phyloP scores from a whole-genome alignment of 1,140 invertebrate species.

The Megalopta genalis region DNA sequence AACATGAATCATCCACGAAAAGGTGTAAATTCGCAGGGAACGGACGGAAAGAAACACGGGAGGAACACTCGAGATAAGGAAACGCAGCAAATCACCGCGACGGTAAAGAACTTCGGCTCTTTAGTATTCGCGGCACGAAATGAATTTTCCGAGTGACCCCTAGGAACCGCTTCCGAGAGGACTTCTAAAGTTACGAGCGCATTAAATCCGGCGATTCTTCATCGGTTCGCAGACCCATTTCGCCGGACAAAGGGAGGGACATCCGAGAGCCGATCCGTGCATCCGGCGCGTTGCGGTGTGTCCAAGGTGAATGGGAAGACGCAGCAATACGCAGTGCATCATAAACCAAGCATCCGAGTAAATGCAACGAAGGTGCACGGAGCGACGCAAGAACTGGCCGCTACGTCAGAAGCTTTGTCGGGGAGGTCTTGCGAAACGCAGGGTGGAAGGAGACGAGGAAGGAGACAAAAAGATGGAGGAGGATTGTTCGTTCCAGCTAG shows the following conservation, averaged over 20 bases:
- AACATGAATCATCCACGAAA: too few species aligned
- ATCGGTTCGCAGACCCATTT: neutral
- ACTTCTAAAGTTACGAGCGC: conserved; percentile 1
- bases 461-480: neutral
- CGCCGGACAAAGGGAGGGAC: conserved; percentile 17
- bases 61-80: too few species aligned
- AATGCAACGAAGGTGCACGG: conserved; percentile 16
- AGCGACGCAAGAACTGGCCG: neutral
- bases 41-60: too few species aligned
- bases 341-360: conserved; percentile 34
- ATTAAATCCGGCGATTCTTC: conserved; percentile 19
- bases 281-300: neutral
- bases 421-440: conserved; percentile 41
- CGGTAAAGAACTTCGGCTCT: too few species aligned
- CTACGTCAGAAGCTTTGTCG: conserved; percentile 1
- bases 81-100: too few species aligned
- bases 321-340: conserved; percentile 42
- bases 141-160: neutral
- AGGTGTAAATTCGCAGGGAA: too few species aligned
- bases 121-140: too few species aligned
- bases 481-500: too few species aligned
- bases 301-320: conserved; percentile 34
- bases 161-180: neutral
- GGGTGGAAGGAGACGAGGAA: conserved; percentile 2
- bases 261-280: conserved; percentile 24